A percentile compares a stretch with the other conserved stretches of the same genome.
phyloP scores from a whole-genome alignment of 2,797 vertebrate species.

The Poliocrania exsul region DNA sequence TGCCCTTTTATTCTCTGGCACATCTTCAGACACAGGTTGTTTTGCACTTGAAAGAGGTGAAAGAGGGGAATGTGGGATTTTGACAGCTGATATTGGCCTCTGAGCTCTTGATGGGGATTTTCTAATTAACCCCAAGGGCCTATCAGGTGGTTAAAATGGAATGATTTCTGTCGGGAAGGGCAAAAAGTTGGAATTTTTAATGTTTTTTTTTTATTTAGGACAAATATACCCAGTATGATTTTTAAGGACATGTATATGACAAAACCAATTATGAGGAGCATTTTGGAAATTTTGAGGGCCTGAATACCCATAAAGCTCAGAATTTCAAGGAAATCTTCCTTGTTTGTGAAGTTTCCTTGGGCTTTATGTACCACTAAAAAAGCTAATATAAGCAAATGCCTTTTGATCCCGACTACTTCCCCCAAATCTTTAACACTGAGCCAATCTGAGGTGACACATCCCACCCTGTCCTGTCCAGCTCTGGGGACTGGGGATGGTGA shows the following conservation, averaged over 20 bases:
- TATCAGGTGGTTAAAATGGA: conserved; percentile 78
- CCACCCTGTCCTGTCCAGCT: not conserved
- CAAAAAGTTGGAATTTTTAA: conserved; percentile 71
- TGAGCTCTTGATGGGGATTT: conserved; percentile 85
- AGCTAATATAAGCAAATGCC: not conserved
- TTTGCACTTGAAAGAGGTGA: conserved; percentile 85
- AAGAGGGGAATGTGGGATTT: conserved; percentile 79
- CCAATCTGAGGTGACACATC: not conserved
- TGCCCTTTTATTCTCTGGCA: conserved; percentile 81
- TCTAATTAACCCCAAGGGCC: conserved; percentile 82
- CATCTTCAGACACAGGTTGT: conserved; percentile 83
- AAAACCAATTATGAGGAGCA: not conserved
- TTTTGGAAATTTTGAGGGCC: not conserved
- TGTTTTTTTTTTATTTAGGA: not conserved
- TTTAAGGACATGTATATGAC: not conserved
- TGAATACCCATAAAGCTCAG: not conserved
- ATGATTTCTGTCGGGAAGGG: conserved; percentile 75
- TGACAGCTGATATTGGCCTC: conserved; percentile 84
- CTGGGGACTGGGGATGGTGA: not conserved
- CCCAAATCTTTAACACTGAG: not conserved
- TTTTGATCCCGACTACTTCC: not conserved
- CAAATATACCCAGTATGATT: not conserved
- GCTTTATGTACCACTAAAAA: not conserved
- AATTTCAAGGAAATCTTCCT: not conserved
- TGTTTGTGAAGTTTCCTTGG: not conserved